These are phyloP conservation scores for Eulemur mongoz DNA, from an alignment of 2,797 vertebrate species.

Conservation along the genomic window DNA sequence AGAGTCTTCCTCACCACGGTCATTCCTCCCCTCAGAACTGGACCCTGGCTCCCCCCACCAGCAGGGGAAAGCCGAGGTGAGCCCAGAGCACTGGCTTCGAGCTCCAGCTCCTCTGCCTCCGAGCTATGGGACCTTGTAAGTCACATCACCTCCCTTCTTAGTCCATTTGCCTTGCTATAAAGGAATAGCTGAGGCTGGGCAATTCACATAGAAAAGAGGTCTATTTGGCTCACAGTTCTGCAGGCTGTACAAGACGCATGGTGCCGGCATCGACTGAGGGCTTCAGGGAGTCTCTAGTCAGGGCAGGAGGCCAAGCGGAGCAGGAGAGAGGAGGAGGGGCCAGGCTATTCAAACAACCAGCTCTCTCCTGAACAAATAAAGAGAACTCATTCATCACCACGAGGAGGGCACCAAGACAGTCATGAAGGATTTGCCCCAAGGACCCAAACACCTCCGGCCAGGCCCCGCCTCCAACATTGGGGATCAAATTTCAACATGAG, in stretches of 20 bases:
- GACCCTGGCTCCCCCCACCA: not conserved
- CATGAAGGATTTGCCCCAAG: not conserved
- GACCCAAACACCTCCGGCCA: not conserved
- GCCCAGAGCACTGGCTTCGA: not conserved
- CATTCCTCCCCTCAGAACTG: not conserved
- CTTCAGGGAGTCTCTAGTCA: too few relatives aligned
- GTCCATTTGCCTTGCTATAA: not conserved
- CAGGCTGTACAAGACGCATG: too few relatives aligned
- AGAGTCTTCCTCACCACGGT: not conserved
- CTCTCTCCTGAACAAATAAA: not conserved
- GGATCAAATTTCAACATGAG: not conserved
- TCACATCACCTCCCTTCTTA: accelerated
- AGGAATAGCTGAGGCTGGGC: too few relatives aligned
- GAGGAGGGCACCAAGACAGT: accelerated
- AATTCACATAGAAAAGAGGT: accelerated
- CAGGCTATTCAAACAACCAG: not conserved
- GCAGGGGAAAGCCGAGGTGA: not conserved
- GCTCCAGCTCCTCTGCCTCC: not conserved
- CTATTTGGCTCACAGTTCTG: too few relatives aligned
- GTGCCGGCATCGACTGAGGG: too few relatives aligned
- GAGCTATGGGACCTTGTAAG: not conserved
- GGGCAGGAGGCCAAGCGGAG: too few relatives aligned
- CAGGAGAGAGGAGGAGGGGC: too few relatives aligned
- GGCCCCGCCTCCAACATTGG: not conserved
- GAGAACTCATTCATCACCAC: not conserved